A percentile compares a stretch with the other conserved stretches of the same genome.
phyloP scores from a whole-genome alignment of 2,888 invertebrate genomes.

The Byasa hedistus region DNA sequence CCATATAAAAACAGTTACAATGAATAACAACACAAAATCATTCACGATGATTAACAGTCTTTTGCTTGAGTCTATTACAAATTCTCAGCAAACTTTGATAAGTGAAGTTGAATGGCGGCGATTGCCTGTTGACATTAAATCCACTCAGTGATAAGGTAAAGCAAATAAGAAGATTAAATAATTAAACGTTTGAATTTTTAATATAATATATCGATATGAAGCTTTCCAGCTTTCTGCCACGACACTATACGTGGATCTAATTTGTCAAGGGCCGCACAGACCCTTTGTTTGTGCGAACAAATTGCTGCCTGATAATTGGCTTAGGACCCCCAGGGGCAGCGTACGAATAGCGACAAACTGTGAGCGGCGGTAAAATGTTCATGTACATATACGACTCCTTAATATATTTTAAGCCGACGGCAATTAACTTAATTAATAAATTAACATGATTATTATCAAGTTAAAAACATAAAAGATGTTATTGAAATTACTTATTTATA shows the following conservation, averaged over 20 bases:
- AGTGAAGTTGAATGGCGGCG: too few species aligned
- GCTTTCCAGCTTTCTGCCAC: conserved; percentile 28
- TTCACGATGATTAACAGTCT: too few species aligned
- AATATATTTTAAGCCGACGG: conserved; percentile 13
- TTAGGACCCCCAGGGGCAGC: conserved; percentile 53
- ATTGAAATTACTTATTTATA: too few species aligned
- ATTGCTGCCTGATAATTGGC: conserved; percentile 77
- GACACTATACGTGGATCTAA: conserved; percentile 63
- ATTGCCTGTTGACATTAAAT: too few species aligned
- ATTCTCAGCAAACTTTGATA: too few species aligned
- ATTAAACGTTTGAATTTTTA: background rate
- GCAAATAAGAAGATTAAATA: background rate
- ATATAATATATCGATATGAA: background rate
- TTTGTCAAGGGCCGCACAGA: conserved; percentile 62
- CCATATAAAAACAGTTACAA: too few species aligned
- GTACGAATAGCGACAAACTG: conserved; percentile 43
- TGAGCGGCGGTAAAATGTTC: conserved; percentile 38
- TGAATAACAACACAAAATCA: too few species aligned
- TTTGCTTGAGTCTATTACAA: too few species aligned
- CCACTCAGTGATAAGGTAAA: too few species aligned
- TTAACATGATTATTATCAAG: background rate
- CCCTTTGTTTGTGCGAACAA: conserved; percentile 76
- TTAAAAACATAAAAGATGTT: background rate
- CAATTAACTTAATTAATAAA: conserved; percentile 3
- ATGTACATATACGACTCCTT: conserved; percentile 26